A percentile compares a stretch with the other conserved stretches of the same genome.
Conservation (phyloP, 64 coral and sea anemone genomes). For the Stylophora pistillata region DNA sequence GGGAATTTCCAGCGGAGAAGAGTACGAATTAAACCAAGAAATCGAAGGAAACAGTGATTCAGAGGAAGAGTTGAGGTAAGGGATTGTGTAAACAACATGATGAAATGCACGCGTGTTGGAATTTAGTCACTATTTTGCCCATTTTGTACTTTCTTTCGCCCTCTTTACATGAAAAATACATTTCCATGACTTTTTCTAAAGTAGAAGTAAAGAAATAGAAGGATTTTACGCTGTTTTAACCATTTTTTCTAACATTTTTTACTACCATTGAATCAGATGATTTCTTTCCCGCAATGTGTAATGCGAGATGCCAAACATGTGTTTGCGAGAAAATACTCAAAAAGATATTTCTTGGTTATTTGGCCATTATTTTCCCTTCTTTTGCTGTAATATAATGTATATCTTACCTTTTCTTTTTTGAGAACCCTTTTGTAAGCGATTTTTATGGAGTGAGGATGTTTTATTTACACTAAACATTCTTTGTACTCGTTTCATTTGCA, state of each 20-base stretch:
- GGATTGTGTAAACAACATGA: neutral
- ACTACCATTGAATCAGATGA: neutral
- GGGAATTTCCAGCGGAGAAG: conserved; percentile 18
- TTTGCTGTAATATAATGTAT: neutral
- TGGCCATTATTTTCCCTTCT: neutral
- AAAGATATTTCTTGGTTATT: neutral
- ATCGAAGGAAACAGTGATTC: conserved; percentile 7
- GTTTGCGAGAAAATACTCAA: neutral
- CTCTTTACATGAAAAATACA: neutral
- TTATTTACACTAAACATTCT: neutral
- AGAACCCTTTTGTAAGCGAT: neutral
- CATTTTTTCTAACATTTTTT: neutral
- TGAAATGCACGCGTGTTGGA: neutral
- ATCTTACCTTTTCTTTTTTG: neutral
- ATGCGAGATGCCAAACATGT: neutral
- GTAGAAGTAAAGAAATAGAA: neutral
- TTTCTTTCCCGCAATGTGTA: neutral
- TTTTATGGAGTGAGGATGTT: neutral
- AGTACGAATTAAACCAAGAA: conserved; percentile 14
- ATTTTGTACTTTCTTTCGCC: neutral
- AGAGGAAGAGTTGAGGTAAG: conserved; percentile 8
- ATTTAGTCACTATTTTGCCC: neutral
- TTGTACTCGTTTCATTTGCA: neutral
- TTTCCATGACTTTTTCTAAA: neutral
- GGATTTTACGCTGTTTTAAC: neutral